phyloP scores from a whole-genome alignment of 2,888 invertebrate genomes.

The Coecobrya sp. region DNA sequence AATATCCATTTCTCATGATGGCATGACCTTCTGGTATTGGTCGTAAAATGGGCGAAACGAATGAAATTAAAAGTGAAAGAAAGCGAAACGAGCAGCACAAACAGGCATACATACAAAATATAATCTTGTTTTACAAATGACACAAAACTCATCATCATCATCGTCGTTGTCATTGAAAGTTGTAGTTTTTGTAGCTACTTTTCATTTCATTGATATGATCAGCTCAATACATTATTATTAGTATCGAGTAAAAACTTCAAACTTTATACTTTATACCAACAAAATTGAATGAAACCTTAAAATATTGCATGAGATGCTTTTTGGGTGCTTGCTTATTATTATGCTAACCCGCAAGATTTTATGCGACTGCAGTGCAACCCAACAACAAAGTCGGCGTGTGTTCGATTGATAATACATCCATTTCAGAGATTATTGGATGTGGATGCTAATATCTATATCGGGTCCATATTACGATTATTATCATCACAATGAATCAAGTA shows the following conservation, averaged over 20 bases:
- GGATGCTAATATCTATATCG: constrained; percentile 12
- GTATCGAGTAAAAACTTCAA: constrained; percentile 49
- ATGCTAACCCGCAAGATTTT: constrained; percentile 29
- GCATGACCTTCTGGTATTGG: constrained; percentile 62
- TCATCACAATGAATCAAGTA: constrained; percentile 31
- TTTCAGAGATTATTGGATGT: constrained; percentile 54
- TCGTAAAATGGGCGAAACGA: constrained; percentile 77
- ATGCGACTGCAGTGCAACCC: too few relatives aligned
- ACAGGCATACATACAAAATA: constrained; percentile 50
- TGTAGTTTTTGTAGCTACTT: constrained; percentile 11
- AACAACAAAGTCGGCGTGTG: constrained; percentile 20
- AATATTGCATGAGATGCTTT: constrained; percentile 3
- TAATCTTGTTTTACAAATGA: constrained; percentile 73
- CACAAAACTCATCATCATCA: constrained; percentile 22
- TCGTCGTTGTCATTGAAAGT: constrained; percentile 18
- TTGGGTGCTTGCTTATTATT: background rate
- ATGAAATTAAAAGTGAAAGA: constrained; percentile 78
- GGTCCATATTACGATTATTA: constrained; percentile 10
- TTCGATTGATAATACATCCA: constrained; percentile 5
- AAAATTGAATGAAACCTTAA: constrained; percentile 31
- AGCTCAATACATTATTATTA: background rate
- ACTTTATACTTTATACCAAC: constrained; percentile 51
- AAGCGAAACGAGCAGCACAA: constrained; percentile 68
- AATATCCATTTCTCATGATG: constrained; percentile 40
- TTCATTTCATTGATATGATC: constrained; percentile 67